phyloP scores from a whole-genome alignment of 2,113 vertebrate genomes.

The Thermophis baileyi region DNA sequence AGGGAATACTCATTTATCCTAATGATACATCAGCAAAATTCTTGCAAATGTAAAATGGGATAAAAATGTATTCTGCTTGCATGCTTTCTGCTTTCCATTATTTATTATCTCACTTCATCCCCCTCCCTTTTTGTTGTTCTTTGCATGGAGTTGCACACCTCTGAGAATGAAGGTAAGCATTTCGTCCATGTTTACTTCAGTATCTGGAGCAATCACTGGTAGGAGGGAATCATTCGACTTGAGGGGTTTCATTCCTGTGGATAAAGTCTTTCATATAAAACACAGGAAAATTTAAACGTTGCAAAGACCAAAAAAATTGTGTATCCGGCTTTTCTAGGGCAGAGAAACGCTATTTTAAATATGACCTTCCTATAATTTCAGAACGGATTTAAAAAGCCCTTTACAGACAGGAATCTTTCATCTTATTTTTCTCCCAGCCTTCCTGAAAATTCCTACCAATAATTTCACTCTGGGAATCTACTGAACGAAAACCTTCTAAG shows the following conservation, averaged over 20 bases:
- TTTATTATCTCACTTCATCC: not conserved
- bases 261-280: not conserved
- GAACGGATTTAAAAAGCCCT: not conserved
- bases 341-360: not conserved
- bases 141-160: not conserved
- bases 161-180: not conserved
- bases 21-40: not conserved
- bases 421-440: not conserved
- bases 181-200: not conserved
- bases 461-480: not conserved
- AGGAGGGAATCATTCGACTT: not conserved
- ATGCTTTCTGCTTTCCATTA: not conserved
- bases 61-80: not conserved
- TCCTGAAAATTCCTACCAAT: not conserved
- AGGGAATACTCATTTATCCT: not conserved
- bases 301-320: not conserved
- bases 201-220: not conserved
- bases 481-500: not conserved
- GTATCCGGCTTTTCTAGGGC: not conserved
- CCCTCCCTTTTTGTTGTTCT: not conserved
- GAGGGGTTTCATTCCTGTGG: not conserved
- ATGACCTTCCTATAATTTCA: not conserved
- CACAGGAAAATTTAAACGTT: not conserved
- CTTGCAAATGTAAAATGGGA: not conserved
- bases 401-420: not conserved